These are phyloP conservation scores for Cyanistes caeruleus DNA, from an alignment of 2,113 vertebrate genomes.

Conservation along the genomic window DNA sequence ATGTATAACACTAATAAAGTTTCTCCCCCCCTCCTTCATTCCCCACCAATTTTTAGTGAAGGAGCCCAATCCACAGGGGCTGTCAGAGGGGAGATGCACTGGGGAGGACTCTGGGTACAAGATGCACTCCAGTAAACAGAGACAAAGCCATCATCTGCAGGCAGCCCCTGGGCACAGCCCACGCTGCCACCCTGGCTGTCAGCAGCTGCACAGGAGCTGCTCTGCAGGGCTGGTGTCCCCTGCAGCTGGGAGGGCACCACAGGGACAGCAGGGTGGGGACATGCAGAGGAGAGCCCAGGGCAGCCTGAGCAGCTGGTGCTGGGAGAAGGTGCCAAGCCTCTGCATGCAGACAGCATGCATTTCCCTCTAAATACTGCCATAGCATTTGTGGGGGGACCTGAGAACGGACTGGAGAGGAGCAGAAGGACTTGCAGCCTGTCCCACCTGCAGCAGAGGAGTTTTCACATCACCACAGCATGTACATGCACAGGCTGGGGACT, in stretches of 20 bases:
- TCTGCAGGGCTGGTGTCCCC: not conserved
- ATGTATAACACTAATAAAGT: slow-evolving; percentile 82
- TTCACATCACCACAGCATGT: accelerated
- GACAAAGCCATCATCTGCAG: slow-evolving; percentile 65
- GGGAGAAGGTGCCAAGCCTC: not conserved
- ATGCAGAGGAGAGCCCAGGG: not conserved
- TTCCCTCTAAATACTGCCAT: not conserved
- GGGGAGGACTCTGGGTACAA: slow-evolving; percentile 37
- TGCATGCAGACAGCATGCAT: accelerated
- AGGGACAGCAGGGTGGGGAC: not conserved
- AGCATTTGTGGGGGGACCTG: not conserved
- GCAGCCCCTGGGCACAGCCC: not conserved
- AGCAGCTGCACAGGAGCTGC: not conserved
- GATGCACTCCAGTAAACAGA: slow-evolving; percentile 63
- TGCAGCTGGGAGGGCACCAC: not conserved
- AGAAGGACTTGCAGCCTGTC: not conserved
- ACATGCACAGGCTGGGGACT: not conserved
- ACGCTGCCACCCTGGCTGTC: not conserved
- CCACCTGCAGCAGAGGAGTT: not conserved
- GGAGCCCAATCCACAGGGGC: slow-evolving; percentile 67
- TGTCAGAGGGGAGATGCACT: not conserved
- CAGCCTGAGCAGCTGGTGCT: not conserved
- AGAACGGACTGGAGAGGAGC: accelerated
- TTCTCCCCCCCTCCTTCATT: slow-evolving; percentile 61
- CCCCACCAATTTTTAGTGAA: slow-evolving; percentile 77